phyloP scores from a whole-genome alignment of 2,113 vertebrate genomes.

The Perca fluviatilis region DNA sequence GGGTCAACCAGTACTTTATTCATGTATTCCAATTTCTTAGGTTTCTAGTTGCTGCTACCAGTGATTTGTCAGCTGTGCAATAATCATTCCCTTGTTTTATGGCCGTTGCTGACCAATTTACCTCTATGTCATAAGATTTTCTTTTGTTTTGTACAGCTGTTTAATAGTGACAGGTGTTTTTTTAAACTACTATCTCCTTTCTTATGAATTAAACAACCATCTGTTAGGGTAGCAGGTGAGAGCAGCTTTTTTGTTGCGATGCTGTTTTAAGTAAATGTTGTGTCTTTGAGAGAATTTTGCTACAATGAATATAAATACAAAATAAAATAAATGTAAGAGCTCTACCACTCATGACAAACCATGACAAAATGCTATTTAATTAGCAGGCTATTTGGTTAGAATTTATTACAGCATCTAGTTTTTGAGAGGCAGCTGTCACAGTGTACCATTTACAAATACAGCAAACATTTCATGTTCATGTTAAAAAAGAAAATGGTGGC shows the following conservation, averaged over 20 bases:
- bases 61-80: background rate
- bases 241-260: no score
- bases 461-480: background rate
- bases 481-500: background rate
- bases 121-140: no score
- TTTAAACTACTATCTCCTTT: no score
- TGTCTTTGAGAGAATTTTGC: no score
- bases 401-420: constrained; percentile 17
- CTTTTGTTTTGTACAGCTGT: no score
- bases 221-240: no score
- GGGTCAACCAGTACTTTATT: background rate
- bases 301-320: no score
- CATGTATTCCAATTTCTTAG: background rate
- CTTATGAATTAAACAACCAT: no score
- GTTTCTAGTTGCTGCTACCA: background rate
- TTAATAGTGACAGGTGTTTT: no score
- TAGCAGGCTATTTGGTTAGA: background rate
- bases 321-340: background rate
- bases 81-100: background rate
- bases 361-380: constrained; percentile 30
- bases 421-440: constrained; percentile 13
- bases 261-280: no score
- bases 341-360: background rate
- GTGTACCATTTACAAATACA: constrained; percentile 23
- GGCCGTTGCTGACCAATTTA: background rate